Evolutionary conservation across 2,888 invertebrate species (phyloP).

Genomic region (Andrena hattorfiana): DNA sequence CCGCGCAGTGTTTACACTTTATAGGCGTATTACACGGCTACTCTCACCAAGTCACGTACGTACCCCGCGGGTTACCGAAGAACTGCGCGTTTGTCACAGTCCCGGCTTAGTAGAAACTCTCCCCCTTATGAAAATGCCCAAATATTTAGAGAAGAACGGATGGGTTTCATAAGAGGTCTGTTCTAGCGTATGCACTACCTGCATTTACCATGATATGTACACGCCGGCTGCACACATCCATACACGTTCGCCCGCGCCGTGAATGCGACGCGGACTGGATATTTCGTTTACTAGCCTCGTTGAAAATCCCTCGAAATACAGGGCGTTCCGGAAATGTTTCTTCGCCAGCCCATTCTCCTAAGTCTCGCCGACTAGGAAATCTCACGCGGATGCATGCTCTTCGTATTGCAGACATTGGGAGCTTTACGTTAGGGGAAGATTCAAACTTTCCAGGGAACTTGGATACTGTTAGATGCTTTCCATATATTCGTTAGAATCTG

Average conservation of each 20-base stretch:
- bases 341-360: neutral
- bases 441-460: neutral
- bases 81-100: constrained; percentile 59
- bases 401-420: neutral
- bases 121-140: constrained; percentile 68
- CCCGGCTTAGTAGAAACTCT: constrained; percentile 24
- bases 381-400: neutral
- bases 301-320: constrained; percentile 39
- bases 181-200: constrained; percentile 46
- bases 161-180: constrained; percentile 64
- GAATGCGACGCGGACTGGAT: constrained; percentile 41
- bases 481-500: too few species aligned
- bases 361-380: neutral
- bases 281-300: constrained; percentile 46
- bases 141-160: constrained; percentile 70
- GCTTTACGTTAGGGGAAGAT: neutral
- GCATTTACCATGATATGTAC: constrained; percentile 53
- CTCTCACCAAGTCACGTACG: constrained; percentile 57
- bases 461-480: neutral
- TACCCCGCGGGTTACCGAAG: constrained; percentile 39
- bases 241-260: constrained; percentile 4
- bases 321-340: constrained; percentile 17
- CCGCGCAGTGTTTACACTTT: constrained; percentile 48
- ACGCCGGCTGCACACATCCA: constrained; percentile 28
- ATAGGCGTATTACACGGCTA: constrained; percentile 68